phyloP scores from a whole-genome alignment of 2,888 invertebrate species.

The Epiblema foenella region DNA sequence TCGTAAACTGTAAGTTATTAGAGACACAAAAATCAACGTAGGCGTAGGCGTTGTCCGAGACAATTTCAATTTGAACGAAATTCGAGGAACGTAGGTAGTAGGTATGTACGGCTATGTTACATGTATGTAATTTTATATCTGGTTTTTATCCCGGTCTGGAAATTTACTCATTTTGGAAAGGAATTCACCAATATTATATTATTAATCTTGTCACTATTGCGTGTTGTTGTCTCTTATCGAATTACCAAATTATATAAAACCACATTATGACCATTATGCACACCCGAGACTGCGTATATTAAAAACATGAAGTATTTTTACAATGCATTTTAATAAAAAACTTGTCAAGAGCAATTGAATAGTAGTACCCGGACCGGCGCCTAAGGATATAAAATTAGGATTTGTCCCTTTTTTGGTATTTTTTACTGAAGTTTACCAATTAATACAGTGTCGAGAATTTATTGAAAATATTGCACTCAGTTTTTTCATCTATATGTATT shows the following conservation, averaged over 20 bases:
- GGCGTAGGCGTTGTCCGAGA: conserved; percentile 1
- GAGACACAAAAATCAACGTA: conserved; percentile 11
- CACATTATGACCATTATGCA: not conserved
- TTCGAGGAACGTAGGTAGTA: not conserved
- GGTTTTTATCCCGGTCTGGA: not conserved
- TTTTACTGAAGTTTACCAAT: not conserved
- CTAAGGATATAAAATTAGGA: not conserved
- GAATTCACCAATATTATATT: too few species aligned
- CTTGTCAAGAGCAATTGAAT: not conserved
- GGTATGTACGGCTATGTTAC: too few species aligned
- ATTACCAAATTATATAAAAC: not conserved
- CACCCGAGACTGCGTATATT: not conserved
- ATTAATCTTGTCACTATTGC: too few species aligned
- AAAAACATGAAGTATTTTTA: not conserved
- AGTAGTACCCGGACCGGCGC: not conserved
- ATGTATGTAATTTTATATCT: not conserved
- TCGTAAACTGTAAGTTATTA: conserved; percentile 23
- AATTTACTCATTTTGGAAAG: too few species aligned
- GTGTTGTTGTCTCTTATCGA: too few species aligned
- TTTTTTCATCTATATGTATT: too few species aligned
- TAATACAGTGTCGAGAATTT: not conserved
- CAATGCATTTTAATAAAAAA: not conserved
- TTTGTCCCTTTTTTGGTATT: not conserved
- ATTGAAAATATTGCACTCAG: too few species aligned
- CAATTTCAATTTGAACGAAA: conserved; percentile 7